Evolutionary conservation across 1,140 invertebrate species (phyloP).

Genomic region (Drosophila grimshawi): DNA sequence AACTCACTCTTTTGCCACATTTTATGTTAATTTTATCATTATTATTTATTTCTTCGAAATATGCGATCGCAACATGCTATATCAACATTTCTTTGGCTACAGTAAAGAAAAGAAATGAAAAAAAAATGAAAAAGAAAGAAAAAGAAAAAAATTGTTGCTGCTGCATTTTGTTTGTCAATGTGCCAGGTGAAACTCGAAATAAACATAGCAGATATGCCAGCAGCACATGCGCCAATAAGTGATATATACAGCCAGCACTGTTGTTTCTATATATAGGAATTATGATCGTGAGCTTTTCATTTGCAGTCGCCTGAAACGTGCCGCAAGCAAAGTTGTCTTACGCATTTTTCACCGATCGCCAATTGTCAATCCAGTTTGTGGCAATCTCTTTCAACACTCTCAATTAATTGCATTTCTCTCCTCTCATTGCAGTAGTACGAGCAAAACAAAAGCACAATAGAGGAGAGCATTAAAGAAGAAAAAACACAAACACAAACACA

Average conservation of each 20-base stretch:
- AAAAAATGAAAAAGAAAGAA: slow-evolving; percentile 1
- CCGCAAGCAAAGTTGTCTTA: neutral
- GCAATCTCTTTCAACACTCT: neutral
- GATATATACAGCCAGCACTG: slow-evolving; percentile 12
- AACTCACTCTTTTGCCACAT: too few relatives aligned
- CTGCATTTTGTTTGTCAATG: slow-evolving; percentile 49
- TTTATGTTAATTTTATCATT: too few relatives aligned
- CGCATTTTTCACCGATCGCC: neutral
- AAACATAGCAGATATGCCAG: slow-evolving; percentile 37
- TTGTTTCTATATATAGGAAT: slow-evolving; percentile 40
- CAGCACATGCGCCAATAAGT: slow-evolving; percentile 28
- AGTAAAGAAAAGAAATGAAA: neutral
- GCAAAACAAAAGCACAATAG: slow-evolving; percentile 26
- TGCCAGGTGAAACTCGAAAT: slow-evolving; percentile 71
- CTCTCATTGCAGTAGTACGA: slow-evolving; percentile 33
- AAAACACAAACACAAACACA: slow-evolving; percentile 13
- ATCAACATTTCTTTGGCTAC: slow-evolving; percentile 20
- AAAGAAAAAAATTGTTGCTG: slow-evolving; percentile 2
- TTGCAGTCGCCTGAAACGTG: slow-evolving; percentile 33
- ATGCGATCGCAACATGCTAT: too few relatives aligned
- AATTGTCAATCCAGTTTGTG: too few relatives aligned
- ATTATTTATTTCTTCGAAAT: too few relatives aligned
- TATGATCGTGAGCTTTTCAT: slow-evolving; percentile 61
- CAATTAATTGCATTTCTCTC: slow-evolving; percentile 3
- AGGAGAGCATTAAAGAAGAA: slow-evolving; percentile 29